Percentiles rank a stretch among this genome's conserved stretches.
These are phyloP conservation scores for Girardinichthys multiradiatus DNA, from an alignment of 2,113 vertebrate genomes.

Conservation along the genomic window DNA sequence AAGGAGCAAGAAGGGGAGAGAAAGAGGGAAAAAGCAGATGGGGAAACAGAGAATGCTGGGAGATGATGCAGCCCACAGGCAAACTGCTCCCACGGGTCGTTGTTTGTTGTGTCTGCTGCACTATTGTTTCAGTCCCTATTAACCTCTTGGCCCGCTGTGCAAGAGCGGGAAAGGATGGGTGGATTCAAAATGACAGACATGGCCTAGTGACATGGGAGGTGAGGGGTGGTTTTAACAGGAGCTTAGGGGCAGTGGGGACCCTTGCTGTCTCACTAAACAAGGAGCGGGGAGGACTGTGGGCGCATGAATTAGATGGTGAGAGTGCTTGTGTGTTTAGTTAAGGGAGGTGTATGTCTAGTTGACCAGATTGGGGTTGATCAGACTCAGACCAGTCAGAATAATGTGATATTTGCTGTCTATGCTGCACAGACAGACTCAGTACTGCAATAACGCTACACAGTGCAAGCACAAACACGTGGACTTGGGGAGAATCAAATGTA, in stretches of 20 bases:
- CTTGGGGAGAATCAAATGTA: background rate
- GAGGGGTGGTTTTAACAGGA: slow-evolving; percentile 71
- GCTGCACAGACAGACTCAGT: slow-evolving; percentile 4
- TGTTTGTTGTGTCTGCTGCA: slow-evolving; percentile 82
- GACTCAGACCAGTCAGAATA: slow-evolving; percentile 11
- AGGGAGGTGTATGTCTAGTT: slow-evolving; percentile 39
- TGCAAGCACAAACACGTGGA: background rate
- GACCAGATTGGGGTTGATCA: slow-evolving; percentile 62
- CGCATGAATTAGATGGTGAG: slow-evolving; percentile 22
- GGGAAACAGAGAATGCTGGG: slow-evolving; percentile 42
- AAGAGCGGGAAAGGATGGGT: slow-evolving; percentile 72
- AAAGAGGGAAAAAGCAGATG: slow-evolving; percentile 35
- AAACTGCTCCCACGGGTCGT: slow-evolving; percentile 75
- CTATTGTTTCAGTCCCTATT: slow-evolving; percentile 85
- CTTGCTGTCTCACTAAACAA: slow-evolving; percentile 62
- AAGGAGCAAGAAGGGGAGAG: slow-evolving; percentile 31
- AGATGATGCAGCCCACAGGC: slow-evolving; percentile 66
- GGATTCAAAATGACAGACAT: slow-evolving; percentile 82
- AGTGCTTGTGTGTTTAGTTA: slow-evolving; percentile 35
- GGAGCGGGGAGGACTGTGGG: slow-evolving; percentile 20
- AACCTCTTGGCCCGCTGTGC: slow-evolving; percentile 81
- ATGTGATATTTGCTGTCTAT: slow-evolving; percentile 33
- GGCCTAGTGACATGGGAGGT: slow-evolving; percentile 80
- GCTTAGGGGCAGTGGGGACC: slow-evolving; percentile 68
- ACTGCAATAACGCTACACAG: background rate